Evolutionary conservation across 35 echinoderm and acorn worm genomes (phyloP).

Genomic region (Strongylocentrotus purpuratus): DNA sequence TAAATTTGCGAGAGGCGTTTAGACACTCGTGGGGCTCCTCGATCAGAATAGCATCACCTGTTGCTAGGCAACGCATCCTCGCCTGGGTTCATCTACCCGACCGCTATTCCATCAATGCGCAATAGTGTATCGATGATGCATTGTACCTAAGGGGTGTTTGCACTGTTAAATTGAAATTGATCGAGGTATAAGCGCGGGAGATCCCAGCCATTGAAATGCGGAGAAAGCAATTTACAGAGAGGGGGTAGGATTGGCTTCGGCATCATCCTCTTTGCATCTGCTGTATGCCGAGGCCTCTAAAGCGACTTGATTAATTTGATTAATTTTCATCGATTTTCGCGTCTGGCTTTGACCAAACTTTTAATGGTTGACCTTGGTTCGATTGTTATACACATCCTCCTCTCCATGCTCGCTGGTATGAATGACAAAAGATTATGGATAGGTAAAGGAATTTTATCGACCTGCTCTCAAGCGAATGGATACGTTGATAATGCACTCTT

Average conservation of each 20-base stretch:
- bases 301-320: constrained; percentile 31
- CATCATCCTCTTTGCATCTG: not conserved
- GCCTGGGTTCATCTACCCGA: not conserved
- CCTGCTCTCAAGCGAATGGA: not conserved
- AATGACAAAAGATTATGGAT: not conserved
- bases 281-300: not conserved
- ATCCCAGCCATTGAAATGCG: not conserved
- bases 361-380: not conserved
- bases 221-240: not conserved
- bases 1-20: not conserved
- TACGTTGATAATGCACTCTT: not conserved
- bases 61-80: not conserved
- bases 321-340: constrained; percentile 23
- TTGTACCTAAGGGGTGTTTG: not conserved
- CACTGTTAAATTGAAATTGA: constrained; percentile 19
- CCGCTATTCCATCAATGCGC: not conserved
- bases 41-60: not conserved
- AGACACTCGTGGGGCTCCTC: not conserved
- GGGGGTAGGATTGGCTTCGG: not conserved
- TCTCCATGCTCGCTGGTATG: not conserved
- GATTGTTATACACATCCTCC: not conserved
- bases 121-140: not conserved
- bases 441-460: not conserved
- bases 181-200: not conserved
- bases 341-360: not conserved